Percentiles rank a stretch among this genome's conserved stretches.
phyloP scores from a whole-genome alignment of 1,140 invertebrate species.

The Onthophagus taurus region DNA sequence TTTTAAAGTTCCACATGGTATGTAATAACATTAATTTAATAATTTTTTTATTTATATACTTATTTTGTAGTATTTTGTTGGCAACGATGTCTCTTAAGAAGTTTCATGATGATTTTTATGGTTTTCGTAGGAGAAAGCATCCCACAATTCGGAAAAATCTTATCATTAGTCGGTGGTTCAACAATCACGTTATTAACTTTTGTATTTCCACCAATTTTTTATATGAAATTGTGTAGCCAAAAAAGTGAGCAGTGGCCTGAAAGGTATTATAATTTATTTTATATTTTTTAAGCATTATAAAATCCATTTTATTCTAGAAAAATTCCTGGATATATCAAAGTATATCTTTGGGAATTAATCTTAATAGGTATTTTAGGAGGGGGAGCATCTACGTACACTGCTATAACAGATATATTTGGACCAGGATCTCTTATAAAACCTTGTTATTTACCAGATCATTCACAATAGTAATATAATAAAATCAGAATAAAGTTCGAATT shows the following conservation, averaged over 20 bases:
- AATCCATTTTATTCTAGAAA: conserved; percentile 15
- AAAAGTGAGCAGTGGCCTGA: conserved; percentile 30
- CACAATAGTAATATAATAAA: no score
- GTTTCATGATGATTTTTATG: conserved; percentile 46
- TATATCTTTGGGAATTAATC: conserved; percentile 46
- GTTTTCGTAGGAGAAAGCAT: conserved; percentile 57
- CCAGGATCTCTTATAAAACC: conserved; percentile 27
- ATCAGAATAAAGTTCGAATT: no score
- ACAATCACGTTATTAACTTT: conserved; percentile 57
- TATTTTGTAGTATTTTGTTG: conserved; percentile 50
- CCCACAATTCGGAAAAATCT: conserved; percentile 59
- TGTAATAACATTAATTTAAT: conserved; percentile 24
- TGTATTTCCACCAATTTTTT: conserved; percentile 58
- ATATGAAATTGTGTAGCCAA: conserved; percentile 47
- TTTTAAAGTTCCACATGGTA: conserved; percentile 53
- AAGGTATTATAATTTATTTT: conserved; percentile 21
- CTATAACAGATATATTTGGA: conserved; percentile 46
- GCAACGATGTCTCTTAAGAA: conserved; percentile 49
- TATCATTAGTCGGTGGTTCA: conserved; percentile 63
- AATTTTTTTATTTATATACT: conserved; percentile 1
- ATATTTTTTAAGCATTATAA: neutral
- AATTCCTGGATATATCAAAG: conserved; percentile 21
- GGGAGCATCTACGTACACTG: conserved; percentile 48
- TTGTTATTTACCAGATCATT: no score
- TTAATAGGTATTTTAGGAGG: conserved; percentile 51